These are phyloP conservation scores for Hirundichthys speculiger DNA, from an alignment of 2,113 vertebrate genomes.

Conservation along the genomic window DNA sequence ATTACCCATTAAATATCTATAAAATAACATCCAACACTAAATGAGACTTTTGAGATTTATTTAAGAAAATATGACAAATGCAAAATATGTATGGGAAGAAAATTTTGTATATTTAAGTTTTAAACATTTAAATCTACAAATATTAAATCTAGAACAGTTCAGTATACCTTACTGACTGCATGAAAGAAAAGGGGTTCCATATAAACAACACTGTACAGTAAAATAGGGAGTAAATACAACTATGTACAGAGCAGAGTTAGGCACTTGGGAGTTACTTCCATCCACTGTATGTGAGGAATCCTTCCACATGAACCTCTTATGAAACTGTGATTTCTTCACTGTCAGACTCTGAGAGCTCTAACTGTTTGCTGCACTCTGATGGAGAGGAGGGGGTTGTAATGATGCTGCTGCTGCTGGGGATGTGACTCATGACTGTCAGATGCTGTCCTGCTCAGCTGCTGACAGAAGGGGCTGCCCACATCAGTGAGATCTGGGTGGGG, in stretches of 20 bases:
- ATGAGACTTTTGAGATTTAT: constrained; percentile 9
- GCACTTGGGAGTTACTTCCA: constrained; percentile 11
- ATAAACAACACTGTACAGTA: constrained; percentile 57
- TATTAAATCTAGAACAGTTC: constrained; percentile 9
- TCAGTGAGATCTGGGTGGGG: constrained; percentile 97
- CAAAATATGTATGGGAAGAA: constrained; percentile 33
- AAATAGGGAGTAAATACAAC: constrained; percentile 27
- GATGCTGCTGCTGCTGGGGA: background rate
- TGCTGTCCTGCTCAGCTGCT: constrained; percentile 72
- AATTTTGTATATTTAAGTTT: constrained; percentile 22
- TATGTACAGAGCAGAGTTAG: constrained; percentile 16
- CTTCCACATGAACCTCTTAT: background rate
- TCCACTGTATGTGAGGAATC: background rate
- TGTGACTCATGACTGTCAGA: constrained; percentile 53
- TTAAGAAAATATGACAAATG: constrained; percentile 59
- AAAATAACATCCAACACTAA: background rate
- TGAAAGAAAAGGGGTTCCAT: background rate
- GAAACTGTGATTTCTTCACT: constrained; percentile 94
- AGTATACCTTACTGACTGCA: background rate
- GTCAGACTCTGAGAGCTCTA: constrained; percentile 90
- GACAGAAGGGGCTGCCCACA: constrained; percentile 84
- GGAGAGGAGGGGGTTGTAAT: constrained; percentile 69
- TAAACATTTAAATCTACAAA: constrained; percentile 33
- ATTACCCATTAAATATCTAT: background rate
- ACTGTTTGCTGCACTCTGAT: constrained; percentile 87